Evolutionary conservation across 2,113 vertebrate species (phyloP), one percentile per base, ranked within the genome.

Genomic region (Sebastes fasciatus): DNA sequence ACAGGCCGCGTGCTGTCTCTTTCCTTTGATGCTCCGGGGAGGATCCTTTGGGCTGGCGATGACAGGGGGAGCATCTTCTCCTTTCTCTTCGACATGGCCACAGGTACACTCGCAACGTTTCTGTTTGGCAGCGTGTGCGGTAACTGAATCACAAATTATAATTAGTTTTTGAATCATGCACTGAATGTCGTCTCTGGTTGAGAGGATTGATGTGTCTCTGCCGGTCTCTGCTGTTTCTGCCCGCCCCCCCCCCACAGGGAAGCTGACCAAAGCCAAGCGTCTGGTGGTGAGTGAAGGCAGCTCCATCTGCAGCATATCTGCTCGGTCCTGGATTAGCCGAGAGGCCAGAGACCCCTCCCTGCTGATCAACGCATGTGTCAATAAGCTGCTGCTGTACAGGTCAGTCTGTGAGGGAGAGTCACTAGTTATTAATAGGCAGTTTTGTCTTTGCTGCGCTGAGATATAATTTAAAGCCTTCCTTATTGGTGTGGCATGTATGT

Each of bases 71-170:
- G 97, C 80, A 95, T 98, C 79, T 98, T 97, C 89, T 98, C 97
- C 46, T 99, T 98, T 94, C 96, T 99, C 61, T 99, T 98, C 6
- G 97, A 99, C 92, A 98, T 98, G 94, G 97, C 96, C 73, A 99
- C 97, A 83, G 98, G 97, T 98, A 94, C 13, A 12, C 8, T 62
- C n/a, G 5, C 48, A n/a, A 4, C 21, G 43, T 69, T 55, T 74
- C 45, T 26, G 64, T 74, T 55, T 58, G 12, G 46, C 61, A 57
- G 43, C 67, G 26, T 16, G 21, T 13, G 13, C 34, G 64, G 19
- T 23, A 14, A 42, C 54, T 40, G 61, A 66, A 23, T 83, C 74
- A 40, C 55, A 63, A 84, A 85, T 77, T 26, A 1, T 45, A 4
- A 64, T 73, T 40, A 26, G 17, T 52, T 63, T 88, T 51, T 21